A percentile compares a stretch with the other conserved stretches of the same genome.
phyloP scores from a whole-genome alignment of 2,888 invertebrate genomes.

The Synergus umbraculus region DNA sequence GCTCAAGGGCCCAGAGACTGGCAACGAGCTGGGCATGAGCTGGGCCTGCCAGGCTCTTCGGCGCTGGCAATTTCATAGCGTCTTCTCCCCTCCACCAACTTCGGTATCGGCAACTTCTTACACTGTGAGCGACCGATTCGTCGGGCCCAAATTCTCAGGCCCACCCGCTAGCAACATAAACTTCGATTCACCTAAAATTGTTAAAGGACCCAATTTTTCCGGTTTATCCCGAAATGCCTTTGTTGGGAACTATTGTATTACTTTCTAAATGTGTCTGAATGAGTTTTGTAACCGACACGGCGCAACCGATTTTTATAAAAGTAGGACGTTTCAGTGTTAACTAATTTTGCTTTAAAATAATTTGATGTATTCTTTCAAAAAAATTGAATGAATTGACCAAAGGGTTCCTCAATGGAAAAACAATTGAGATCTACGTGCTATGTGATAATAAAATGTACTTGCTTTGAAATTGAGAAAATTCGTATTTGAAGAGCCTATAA shows the following conservation, averaged over 20 bases:
- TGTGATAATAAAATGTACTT: too few relatives aligned
- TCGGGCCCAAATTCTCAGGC: constrained; percentile 1
- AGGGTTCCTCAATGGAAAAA: too few relatives aligned
- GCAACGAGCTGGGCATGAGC: constrained; percentile 45
- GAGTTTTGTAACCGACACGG: not conserved
- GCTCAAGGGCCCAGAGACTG: constrained; percentile 50
- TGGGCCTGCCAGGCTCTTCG: constrained; percentile 21
- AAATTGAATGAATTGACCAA: too few relatives aligned
- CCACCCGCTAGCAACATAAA: not conserved
- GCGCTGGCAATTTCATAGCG: constrained; percentile 53
- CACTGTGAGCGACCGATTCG: constrained; percentile 42
- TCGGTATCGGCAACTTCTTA: constrained; percentile 41
- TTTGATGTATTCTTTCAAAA: too few relatives aligned
- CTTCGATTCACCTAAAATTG: not conserved
- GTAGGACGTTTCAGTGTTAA: not conserved
- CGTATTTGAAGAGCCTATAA: too few relatives aligned
- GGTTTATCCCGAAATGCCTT: constrained; percentile 4
- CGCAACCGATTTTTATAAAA: not conserved
- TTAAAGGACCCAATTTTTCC: constrained; percentile 21
- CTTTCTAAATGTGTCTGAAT: constrained; percentile 13
- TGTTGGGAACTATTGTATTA: not conserved
- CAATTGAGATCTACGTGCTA: too few relatives aligned
- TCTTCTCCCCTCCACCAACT: constrained; percentile 46
- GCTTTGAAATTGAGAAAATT: too few relatives aligned
- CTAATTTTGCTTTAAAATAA: too few relatives aligned